A percentile compares a stretch with the other conserved stretches of the same genome.
These are phyloP conservation scores for Macrotrachela quadricornifera DNA, from an alignment of 1,140 invertebrate species.

Conservation along the genomic window DNA sequence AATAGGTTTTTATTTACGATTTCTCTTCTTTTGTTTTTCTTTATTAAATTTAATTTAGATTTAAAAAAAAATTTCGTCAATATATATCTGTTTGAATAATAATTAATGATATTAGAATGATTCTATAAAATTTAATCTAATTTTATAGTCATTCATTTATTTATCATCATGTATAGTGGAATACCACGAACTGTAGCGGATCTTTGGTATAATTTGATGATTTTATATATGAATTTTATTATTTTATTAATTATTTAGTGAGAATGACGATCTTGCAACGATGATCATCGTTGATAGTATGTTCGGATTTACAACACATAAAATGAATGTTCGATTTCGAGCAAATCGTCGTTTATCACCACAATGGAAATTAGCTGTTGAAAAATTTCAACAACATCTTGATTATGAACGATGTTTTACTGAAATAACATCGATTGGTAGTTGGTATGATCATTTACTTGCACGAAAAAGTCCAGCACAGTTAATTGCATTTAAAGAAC, in stretches of 20 bases:
- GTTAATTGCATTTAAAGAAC: constrained; percentile 60
- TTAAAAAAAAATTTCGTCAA: no score
- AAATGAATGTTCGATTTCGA: constrained; percentile 47
- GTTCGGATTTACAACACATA: constrained; percentile 78
- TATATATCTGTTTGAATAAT: no score
- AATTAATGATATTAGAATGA: no score
- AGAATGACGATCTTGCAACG: constrained; percentile 86
- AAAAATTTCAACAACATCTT: constrained; percentile 62
- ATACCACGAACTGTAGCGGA: no score
- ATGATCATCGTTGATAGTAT: constrained; percentile 76
- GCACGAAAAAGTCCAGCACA: constrained; percentile 56
- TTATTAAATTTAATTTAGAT: no score
- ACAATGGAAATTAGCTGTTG: constrained; percentile 57
- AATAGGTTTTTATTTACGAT: no score
- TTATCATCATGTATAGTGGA: no score
- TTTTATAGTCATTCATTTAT: no score
- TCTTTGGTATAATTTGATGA: no score
- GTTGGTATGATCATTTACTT: constrained; percentile 51
- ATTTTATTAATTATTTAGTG: constrained; percentile 31
- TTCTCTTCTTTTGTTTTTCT: no score
- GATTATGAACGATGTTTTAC: constrained; percentile 70
- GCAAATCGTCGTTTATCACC: constrained; percentile 31
- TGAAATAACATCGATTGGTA: constrained; percentile 48
- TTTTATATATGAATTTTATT: no score
- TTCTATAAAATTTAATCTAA: no score